Percentiles rank a stretch among this genome's conserved stretches.
These are phyloP conservation scores for Melospiza melodia DNA, from an alignment of 2,113 vertebrate genomes.

Conservation along the genomic window DNA sequence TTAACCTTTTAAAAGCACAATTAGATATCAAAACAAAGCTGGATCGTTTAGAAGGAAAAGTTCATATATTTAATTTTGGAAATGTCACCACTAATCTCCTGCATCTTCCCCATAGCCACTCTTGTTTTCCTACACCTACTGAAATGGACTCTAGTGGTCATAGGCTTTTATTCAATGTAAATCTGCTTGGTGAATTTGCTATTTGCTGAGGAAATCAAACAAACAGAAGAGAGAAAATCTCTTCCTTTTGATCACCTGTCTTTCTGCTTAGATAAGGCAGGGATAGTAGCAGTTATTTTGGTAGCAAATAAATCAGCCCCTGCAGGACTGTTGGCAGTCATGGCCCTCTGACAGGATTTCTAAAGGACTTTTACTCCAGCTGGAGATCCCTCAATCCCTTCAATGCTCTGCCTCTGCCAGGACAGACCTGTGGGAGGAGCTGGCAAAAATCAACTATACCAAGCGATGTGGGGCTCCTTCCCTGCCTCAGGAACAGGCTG, in stretches of 20 bases:
- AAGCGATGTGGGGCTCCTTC: neutral
- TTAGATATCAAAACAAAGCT: neutral
- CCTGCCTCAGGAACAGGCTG: neutral
- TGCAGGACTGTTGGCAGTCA: neutral
- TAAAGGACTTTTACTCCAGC: neutral
- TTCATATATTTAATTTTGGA: neutral
- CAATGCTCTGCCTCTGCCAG: neutral
- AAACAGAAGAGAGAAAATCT: neutral
- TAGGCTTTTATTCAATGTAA: neutral
- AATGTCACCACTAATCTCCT: neutral
- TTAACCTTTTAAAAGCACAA: neutral
- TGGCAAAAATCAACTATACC: accelerated
- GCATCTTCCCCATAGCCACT: neutral
- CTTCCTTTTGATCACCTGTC: neutral
- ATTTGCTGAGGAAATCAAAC: neutral
- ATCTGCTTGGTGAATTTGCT: neutral
- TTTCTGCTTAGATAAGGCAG: neutral
- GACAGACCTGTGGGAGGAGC: neutral
- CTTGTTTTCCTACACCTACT: neutral
- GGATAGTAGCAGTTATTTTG: neutral
- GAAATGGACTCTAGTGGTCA: neutral
- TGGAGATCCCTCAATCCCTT: neutral
- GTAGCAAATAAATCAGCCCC: neutral
- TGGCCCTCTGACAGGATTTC: neutral
- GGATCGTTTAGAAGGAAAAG: neutral